phyloP scores from a whole-genome alignment of 2,797 vertebrate species.

The Momotus momota region DNA sequence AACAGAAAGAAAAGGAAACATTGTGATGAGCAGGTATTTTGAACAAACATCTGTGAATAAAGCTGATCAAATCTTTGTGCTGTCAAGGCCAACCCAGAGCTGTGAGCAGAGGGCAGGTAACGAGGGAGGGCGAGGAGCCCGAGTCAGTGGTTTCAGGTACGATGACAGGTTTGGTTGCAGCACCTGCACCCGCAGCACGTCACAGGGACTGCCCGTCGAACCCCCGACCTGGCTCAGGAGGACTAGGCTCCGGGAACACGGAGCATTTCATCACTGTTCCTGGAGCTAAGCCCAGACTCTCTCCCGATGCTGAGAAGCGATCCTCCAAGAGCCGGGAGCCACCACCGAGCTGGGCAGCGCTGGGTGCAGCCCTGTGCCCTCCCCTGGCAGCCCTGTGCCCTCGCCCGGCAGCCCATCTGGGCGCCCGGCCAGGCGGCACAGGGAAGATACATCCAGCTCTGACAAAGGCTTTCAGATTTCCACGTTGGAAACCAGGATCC shows the following conservation, averaged over 20 bases:
- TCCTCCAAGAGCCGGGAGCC: neutral
- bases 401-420: neutral
- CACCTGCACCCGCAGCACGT: neutral
- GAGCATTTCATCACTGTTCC: neutral
- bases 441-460: neutral
- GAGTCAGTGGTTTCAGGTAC: neutral
- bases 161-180: neutral
- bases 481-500: neutral
- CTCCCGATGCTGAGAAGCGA: neutral
- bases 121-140: neutral
- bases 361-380: neutral
- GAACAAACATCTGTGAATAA: neutral
- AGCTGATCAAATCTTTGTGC: neutral
- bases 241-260: neutral
- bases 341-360: accelerated
- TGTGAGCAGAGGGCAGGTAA: neutral
- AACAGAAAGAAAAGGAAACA: neutral
- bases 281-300: neutral
- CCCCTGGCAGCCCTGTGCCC: neutral
- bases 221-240: neutral
- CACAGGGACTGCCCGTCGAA: accelerated
- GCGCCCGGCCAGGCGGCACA: neutral
- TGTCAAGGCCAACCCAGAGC: neutral
- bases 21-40: neutral
- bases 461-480: neutral